Evolutionary conservation across 2,113 vertebrate genomes (phyloP).

Genomic region (Calidris pygmaea): DNA sequence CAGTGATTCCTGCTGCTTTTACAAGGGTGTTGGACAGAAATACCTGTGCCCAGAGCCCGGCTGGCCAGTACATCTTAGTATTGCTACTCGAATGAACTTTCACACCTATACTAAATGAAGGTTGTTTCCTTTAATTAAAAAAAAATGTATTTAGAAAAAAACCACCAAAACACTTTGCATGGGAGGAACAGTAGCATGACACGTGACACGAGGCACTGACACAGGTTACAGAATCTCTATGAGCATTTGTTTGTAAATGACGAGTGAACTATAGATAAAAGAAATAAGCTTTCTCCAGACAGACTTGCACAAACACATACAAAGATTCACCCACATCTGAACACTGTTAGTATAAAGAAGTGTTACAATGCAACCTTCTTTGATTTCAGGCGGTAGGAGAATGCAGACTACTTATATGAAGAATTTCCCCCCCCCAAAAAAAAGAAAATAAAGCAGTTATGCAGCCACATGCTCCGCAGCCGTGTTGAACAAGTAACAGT

Average conservation of each 20-base stretch:
- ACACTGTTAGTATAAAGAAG: neutral
- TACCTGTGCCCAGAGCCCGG: neutral
- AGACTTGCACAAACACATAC: neutral
- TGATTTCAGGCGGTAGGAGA: neutral
- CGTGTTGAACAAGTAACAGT: neutral
- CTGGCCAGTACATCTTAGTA: neutral
- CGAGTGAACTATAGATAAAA: neutral
- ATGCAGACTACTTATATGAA: neutral
- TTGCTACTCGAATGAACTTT: neutral
- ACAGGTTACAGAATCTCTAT: slow-evolving; percentile 73
- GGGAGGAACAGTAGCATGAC: slow-evolving; percentile 46
- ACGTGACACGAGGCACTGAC: slow-evolving; percentile 58
- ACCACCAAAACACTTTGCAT: neutral
- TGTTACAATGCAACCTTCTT: neutral
- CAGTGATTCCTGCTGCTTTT: neutral
- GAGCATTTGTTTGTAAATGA: neutral
- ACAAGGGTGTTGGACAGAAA: neutral
- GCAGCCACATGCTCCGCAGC: neutral
- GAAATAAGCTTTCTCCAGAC: neutral
- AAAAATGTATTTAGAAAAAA: neutral
- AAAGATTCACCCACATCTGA: neutral
- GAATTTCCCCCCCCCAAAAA: no score
- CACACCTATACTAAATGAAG: neutral
- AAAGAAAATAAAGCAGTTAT: neutral
- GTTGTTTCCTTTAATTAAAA: neutral